Conservation (phyloP, 2,113 vertebrate genomes). For the Sturnira hondurensis region DNA sequence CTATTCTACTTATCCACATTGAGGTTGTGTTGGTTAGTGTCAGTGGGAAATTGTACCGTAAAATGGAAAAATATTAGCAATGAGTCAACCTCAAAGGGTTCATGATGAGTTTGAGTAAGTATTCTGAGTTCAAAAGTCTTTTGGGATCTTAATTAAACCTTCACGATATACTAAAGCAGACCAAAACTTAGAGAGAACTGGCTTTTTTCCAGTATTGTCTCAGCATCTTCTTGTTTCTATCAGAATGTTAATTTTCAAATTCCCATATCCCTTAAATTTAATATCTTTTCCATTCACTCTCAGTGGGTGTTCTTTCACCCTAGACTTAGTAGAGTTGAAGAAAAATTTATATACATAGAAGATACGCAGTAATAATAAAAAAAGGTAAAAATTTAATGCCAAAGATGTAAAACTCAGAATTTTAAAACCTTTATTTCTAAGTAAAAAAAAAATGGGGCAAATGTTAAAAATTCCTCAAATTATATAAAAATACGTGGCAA, state of each 20-base stretch:
- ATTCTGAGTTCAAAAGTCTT: conserved; percentile 64
- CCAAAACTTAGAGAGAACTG: conserved; percentile 29
- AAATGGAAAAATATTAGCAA: conserved; percentile 70
- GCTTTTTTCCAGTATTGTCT: conserved; percentile 44
- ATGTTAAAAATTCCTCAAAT: not conserved
- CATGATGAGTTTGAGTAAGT: conserved; percentile 68
- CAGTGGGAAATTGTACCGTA: conserved; percentile 62
- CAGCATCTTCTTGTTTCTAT: conserved; percentile 42
- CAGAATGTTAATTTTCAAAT: conserved; percentile 42
- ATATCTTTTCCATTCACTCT: conserved; percentile 55
- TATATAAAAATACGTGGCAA: not conserved
- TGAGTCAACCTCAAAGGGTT: conserved; percentile 66
- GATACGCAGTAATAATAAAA: not conserved
- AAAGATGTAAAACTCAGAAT: not conserved
- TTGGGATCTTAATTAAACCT: conserved; percentile 60
- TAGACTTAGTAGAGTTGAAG: conserved; percentile 2
- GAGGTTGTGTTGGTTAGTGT: conserved; percentile 71
- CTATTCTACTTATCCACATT: conserved; percentile 64
- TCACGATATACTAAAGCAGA: not conserved
- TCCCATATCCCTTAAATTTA: conserved; percentile 8
- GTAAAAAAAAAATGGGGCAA: not conserved
- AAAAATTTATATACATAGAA: conserved; percentile 18
- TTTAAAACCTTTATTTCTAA: conserved; percentile 3
- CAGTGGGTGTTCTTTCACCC: conserved; percentile 42
- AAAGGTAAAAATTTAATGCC: not conserved